These are phyloP conservation scores for Mesorhabditis belari DNA, from an alignment of 2,888 invertebrate species.

Conservation along the genomic window DNA sequence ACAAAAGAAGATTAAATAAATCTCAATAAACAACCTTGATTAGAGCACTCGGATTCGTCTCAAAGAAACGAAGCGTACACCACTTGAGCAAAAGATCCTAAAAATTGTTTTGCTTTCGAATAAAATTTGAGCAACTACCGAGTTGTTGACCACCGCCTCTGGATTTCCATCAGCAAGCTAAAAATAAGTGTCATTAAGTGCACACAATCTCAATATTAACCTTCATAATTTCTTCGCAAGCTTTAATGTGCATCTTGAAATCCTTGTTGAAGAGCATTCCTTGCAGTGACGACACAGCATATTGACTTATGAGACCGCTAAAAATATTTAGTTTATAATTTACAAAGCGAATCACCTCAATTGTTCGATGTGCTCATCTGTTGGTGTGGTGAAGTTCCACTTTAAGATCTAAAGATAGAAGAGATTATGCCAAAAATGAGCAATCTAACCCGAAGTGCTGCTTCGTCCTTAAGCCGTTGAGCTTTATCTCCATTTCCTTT, in stretches of 20 bases:
- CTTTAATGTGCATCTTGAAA: constrained; percentile 87
- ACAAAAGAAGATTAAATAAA: neutral
- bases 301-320: constrained; percentile 78
- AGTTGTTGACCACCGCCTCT: constrained; percentile 75
- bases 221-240: constrained; percentile 79
- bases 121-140: no score
- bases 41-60: constrained; percentile 94
- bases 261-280: constrained; percentile 89
- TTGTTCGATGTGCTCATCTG: constrained; percentile 86
- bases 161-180: constrained; percentile 52
- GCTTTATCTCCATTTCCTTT: constrained; percentile 67
- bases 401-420: constrained; percentile 29
- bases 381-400: constrained; percentile 62
- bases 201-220: constrained; percentile 51
- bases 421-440: neutral
- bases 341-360: constrained; percentile 58
- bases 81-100: constrained; percentile 93
- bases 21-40: constrained; percentile 80
- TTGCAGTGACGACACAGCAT: constrained; percentile 76
- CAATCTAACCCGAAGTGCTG: constrained; percentile 68
- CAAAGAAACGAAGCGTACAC: constrained; percentile 91
- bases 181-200: constrained; percentile 4
- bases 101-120: no score
- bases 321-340: neutral
- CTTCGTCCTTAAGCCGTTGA: constrained; percentile 86